Conservation (phyloP, 1,140 invertebrate genomes). For the Neomicropteryx cornuta region DNA sequence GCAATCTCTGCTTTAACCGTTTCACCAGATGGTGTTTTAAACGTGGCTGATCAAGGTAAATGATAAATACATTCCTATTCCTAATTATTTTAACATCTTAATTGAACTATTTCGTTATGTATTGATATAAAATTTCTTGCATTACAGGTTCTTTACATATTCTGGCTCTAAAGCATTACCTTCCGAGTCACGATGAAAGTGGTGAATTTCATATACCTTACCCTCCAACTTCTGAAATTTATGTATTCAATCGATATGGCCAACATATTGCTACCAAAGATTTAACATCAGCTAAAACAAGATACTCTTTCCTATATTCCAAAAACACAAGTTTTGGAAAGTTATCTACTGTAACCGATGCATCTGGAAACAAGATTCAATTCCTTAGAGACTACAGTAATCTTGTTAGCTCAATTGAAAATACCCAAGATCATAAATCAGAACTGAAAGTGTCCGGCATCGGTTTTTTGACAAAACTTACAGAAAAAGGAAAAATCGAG, state of each 20-base stretch:
- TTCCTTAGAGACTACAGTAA: slow-evolving; percentile 85
- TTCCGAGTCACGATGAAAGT: slow-evolving; percentile 79
- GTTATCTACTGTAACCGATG: slow-evolving; percentile 83
- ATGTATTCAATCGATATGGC: slow-evolving; percentile 89
- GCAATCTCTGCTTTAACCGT: slow-evolving; percentile 87
- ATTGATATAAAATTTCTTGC: slow-evolving; percentile 5
- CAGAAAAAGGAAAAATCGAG: slow-evolving; percentile 68
- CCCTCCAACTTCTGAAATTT: slow-evolving; percentile 82
- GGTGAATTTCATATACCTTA: slow-evolving; percentile 90
- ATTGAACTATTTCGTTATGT: background rate
- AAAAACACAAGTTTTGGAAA: slow-evolving; percentile 95
- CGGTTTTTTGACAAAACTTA: slow-evolving; percentile 71
- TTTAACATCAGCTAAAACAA: slow-evolving; percentile 79
- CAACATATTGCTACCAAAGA: slow-evolving; percentile 91
- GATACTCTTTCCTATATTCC: slow-evolving; percentile 92
- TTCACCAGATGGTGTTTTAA: slow-evolving; percentile 85
- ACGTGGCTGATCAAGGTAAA: slow-evolving; percentile 87
- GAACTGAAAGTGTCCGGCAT: slow-evolving; percentile 80
- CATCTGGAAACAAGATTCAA: slow-evolving; percentile 85
- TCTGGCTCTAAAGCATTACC: slow-evolving; percentile 77
- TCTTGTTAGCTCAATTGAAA: slow-evolving; percentile 85
- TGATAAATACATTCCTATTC: slow-evolving; percentile 6
- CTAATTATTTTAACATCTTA: background rate
- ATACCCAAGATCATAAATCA: slow-evolving; percentile 85
- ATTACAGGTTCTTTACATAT: slow-evolving; percentile 66